Evolutionary conservation across 2,797 vertebrate genomes (phyloP).

Genomic region (Anas capensis): DNA sequence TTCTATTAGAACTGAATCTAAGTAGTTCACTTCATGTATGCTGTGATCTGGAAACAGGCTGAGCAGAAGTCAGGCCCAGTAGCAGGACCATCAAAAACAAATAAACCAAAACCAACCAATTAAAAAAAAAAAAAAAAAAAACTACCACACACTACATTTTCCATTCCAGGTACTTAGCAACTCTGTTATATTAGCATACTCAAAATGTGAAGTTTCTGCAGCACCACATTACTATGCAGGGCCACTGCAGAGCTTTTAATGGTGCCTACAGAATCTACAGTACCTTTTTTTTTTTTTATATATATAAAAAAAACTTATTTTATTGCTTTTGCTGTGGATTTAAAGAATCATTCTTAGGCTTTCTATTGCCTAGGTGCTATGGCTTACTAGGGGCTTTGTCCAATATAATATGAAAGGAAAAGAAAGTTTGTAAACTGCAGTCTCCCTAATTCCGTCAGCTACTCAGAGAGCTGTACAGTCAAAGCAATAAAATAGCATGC

Average conservation of each 20-base stretch:
- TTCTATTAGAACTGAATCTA: not conserved
- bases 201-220: not conserved
- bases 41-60: not conserved
- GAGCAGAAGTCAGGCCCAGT: not conserved
- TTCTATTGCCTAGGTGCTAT: constrained; percentile 50
- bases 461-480: constrained; percentile 32
- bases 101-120: too few relatives aligned
- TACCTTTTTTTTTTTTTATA: constrained; percentile 33
- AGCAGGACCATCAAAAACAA: not conserved
- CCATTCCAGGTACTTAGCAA: not conserved
- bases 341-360: constrained; percentile 24
- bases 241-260: not conserved
- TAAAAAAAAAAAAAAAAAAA: too few relatives aligned
- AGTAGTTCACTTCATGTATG: not conserved
- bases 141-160: not conserved
- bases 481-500: constrained; percentile 49
- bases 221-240: not conserved
- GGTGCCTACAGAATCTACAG: not conserved
- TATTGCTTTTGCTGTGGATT: constrained; percentile 39
- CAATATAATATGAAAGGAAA: constrained; percentile 55
- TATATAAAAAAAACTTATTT: not conserved
- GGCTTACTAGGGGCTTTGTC: constrained; percentile 36
- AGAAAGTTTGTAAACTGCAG: constrained; percentile 45
- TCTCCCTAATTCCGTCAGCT: constrained; percentile 55
- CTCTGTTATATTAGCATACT: not conserved